Evolutionary conservation across 2,888 invertebrate species (phyloP), one percentile per base, ranked within the genome.

Genomic region (Ectobius pallidus): DNA sequence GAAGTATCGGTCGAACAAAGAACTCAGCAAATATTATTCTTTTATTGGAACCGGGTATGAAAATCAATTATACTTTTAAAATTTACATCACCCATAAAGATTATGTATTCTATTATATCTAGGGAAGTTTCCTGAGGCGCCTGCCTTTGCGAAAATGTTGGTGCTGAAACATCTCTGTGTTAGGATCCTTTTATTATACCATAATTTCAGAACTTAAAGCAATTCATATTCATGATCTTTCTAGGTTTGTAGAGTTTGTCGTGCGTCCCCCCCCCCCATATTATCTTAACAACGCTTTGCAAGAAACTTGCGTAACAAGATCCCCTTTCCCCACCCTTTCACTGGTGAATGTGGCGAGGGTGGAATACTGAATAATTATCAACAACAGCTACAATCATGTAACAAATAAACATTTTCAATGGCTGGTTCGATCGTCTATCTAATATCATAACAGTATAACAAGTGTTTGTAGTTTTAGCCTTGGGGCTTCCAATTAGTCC

Each of bases 271-370:
- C 52, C 14, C 11, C 52, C n/a, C n/a, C n/a, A n/a, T 16, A 25
- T 52, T 52, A 52, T 52, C 22, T 7, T 22, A 52, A 52, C 18
- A 49, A 18, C 52, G 52, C n/a, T n/a, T n/a, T n/a, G 20, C 52
- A 52, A 52, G 52, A 52, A 52, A 52, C 52, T 52, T 52, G 52
- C 22, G 52, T 18, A 52, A 52, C 52, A 52, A 52, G 52, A 14
- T 6, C 20, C 49, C 22, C 7, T 3, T 49, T 11, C 7, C 7
- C 39, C 6, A 14, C 14, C 7, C 14, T 39, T 6, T 39, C 39
- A 14, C 6, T 6, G 14, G 14, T 9, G 25, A 52, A 18, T 49
- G 49, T 18, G 18, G 18, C 49, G n/a, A 49, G 25, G 9, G 52
- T 11, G 52, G 25, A 25, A 25, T 25, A 14, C 52, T 52, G 52